Base-by-base conservation (phyloP, 2,797 vertebrate genomes). In the Enteromius afrohamiltoni region DNA sequence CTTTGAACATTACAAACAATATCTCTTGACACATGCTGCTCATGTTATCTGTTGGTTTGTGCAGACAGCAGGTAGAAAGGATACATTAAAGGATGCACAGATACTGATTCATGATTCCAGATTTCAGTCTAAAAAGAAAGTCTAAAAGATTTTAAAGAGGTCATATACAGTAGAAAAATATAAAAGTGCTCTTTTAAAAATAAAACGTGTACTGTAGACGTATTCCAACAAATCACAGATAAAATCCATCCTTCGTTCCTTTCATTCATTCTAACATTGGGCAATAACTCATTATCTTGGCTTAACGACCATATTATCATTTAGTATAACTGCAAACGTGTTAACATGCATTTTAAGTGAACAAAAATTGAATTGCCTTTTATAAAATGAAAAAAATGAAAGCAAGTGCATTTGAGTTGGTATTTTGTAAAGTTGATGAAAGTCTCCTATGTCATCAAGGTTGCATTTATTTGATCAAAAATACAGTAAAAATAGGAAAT, bases 1-100 rank as follows among this genome's bases (percentile, higher is more conserved):
- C 37, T 68, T 78, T 84, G 79, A 64, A 81, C 79, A 77, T 80
- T 71, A 71, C 68, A 80, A 80, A 80, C 53, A 62, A 58, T 17
- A 80, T 71, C 19, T 62, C 23, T 7, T 0, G 7, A 47, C 26
- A 47, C 11, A 62, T 47, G 65, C 29, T 62, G 47, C 23, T 45
- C 51, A 29, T 80, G 67, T 80, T 80, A 45, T 14, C 34, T 31
- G 23, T 42, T 58, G 65, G n/a, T 55, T 31, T 80, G 9, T 80
- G 10, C 42, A 40, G 23, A 21, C 31, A 19, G 16, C 1, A 9
- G 23, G 17, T 26, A 26, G 40, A 31, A 64, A 29, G 23, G 58
- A 8, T 21, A 1, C 40, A 17, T 62, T 77, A 42, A 64, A 47
- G 47, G 10, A 51, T 34, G 10, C 19, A 53, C 2, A 19, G 11